Evolutionary conservation across 2,888 invertebrate genomes (phyloP), one percentile per base, ranked within the genome.

Genomic region (Diadromus collaris): DNA sequence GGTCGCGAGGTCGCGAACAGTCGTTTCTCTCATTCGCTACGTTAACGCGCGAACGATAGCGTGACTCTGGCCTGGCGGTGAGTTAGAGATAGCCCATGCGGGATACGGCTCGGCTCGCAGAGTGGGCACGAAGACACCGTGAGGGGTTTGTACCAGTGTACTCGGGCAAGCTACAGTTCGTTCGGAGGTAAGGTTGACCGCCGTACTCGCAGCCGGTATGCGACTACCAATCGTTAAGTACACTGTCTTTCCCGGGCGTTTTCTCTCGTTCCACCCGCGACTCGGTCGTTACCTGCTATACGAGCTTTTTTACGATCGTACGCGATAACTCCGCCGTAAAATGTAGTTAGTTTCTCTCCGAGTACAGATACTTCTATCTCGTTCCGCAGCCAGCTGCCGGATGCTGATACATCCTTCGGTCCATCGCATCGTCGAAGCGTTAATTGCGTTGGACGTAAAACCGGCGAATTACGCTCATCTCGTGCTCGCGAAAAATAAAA

Each of bases 311-410:
- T 82, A 82, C 81, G 83, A 81, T 78, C 65, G 51, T 69, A 65
- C 81, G 80, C 84, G 82, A 81, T 84, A 84, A 84, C 82, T 77
- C 60, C 58, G 69, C 73, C 78, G 79, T 83, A 82, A 83, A 83
- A 81, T 73, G 75, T 80, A 73, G 82, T 79, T 80, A 74, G 79
- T 68, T 56, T 65, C 79, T 65, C 34, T 67, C 58, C 34, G 67
- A 51, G 51, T 60, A 65, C 71, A 74, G 44, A 73, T 74, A 77
- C 72, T 78, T 81, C 72, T 54, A 48, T 56, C 51, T 54, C 61
- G 56, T 29, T 32, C 73, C 56, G 16, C 1, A 65, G 7, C 58
- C 24, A 32, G 34, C 27, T 51, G 48, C 72, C 72, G 60, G 71
- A 76, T 75, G 54, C 46, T 63, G 76, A 79, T 78, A 73, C 64